Base-by-base conservation (phyloP, 1,140 invertebrate species). In the Lepidurus couesii region DNA sequence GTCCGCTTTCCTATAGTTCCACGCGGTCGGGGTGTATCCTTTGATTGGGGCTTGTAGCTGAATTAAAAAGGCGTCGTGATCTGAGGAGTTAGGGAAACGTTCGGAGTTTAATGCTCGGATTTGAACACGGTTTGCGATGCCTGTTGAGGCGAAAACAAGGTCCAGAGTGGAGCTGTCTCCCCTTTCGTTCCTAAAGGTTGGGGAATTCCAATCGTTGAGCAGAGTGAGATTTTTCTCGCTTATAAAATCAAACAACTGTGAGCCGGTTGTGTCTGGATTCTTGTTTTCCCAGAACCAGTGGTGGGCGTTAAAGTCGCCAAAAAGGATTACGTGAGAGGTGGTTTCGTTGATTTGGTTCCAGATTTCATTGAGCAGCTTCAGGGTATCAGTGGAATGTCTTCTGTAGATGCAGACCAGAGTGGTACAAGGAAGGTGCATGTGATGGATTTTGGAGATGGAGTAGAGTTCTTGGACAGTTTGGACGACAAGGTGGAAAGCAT, bases 401-500 rank as follows among this genome's bases (percentile, higher is more conserved):
- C 45, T 47, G 45, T 47, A 47, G 9, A 47, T 47, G 45, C 45
- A 47, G 45, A 47, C 45, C n/a, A 42, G 7, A 16, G 44, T 76
- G 6, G n/a, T 42, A n/a, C 7, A 42, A 7, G 42, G 42, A 21
- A 11, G n/a, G 34, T 76, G 42, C 1, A 5, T 1, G 24, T 7
- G 75, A 2, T 26, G 24, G 9, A 76, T 76, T 42, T 26, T 76
- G 24, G 42, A n/a, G n/a, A 76, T n/a, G 42, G 42, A 42, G 75
- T 9, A 43, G 34, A 44, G 42, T 76, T 76, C 75, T 76, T 76
- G 75, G 42, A 76, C 21, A 44, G 21, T 44, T 26, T 44, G 75
- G 7, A 76, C n/a, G 16, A n/a, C 16, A n/a, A n/a, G 6, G 9
- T 76, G 24, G 42, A 7, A 21, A 44, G 45, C 45, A 16, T 47